Evolutionary conservation across 1,140 invertebrate genomes (phyloP).

Genomic region (Acyrthosiphon pisum): DNA sequence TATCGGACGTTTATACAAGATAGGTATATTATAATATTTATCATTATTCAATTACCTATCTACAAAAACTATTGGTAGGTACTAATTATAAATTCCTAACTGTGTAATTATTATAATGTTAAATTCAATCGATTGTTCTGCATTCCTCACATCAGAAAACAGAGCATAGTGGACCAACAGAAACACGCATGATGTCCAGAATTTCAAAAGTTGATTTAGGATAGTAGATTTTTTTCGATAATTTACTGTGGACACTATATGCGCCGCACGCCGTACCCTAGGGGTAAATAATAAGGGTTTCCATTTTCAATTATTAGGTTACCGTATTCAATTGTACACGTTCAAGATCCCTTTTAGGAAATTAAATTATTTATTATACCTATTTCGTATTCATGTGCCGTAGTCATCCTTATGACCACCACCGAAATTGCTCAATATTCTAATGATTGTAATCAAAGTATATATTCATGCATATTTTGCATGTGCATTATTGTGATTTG

Average conservation of each 20-base stretch:
- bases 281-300: conserved; percentile 4
- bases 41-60: not conserved
- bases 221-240: not conserved
- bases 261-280: too few species aligned
- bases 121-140: not conserved
- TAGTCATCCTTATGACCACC: not conserved
- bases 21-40: too few species aligned
- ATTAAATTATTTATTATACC: conserved; percentile 14
- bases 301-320: not conserved
- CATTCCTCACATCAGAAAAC: not conserved
- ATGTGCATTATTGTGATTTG: not conserved
- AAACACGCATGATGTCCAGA: not conserved
- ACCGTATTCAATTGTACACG: not conserved
- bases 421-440: not conserved
- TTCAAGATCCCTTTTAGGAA: not conserved
- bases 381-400: not conserved
- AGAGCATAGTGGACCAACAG: too few species aligned
- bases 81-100: not conserved
- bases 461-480: not conserved
- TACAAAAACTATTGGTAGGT: not conserved
- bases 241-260: not conserved
- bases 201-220: not conserved
- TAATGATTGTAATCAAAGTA: not conserved
- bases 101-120: not conserved
- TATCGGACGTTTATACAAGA: not conserved